A percentile compares a stretch with the other conserved stretches of the same genome.
Conservation (phyloP, 2,888 invertebrate species). For the Macrosiphum euphorbiae region DNA sequence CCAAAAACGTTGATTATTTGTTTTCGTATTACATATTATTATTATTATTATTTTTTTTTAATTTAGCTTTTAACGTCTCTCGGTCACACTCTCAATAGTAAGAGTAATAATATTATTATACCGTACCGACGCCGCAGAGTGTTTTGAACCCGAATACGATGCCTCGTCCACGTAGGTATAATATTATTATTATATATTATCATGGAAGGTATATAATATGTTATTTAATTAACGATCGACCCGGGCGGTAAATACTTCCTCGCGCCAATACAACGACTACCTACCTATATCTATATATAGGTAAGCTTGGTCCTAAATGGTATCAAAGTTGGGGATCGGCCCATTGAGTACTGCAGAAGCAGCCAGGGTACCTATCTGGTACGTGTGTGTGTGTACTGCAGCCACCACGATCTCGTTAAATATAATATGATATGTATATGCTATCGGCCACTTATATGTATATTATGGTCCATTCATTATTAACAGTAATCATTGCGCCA, state of each 20-base stretch:
- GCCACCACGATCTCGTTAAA: background rate
- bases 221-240: slow-evolving; percentile 11
- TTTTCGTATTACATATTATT: background rate
- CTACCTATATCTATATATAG: background rate
- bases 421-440: background rate
- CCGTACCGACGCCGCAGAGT: background rate
- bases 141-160: background rate
- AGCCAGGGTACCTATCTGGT: background rate
- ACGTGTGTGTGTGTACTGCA: background rate
- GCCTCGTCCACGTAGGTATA: background rate
- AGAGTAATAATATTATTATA: background rate
- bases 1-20: background rate
- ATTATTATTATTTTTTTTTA: background rate
- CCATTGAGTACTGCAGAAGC: background rate
- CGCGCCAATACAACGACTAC: background rate
- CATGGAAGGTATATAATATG: slow-evolving; percentile 10
- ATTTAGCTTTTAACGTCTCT: background rate
- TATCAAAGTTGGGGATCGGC: background rate
- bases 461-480: background rate
- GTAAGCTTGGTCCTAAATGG: background rate
- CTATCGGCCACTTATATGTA: background rate
- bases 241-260: slow-evolving; percentile 10
- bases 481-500: background rate
- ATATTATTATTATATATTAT: background rate
- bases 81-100: background rate